phyloP scores from a whole-genome alignment of 92 coral and sea anemone genomes.

The Umimayanthus chanpuru region DNA sequence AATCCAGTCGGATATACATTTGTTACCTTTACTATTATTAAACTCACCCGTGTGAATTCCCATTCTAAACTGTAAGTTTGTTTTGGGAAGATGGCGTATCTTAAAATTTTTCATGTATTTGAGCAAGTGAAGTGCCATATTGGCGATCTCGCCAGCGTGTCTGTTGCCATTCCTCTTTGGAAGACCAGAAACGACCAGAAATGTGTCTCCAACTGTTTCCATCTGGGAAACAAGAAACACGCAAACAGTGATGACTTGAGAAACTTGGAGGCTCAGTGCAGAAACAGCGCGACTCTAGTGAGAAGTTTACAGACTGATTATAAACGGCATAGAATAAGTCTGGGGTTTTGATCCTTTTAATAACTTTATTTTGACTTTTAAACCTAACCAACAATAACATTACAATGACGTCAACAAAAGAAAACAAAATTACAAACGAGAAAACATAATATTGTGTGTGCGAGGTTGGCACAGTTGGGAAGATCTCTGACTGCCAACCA shows the following conservation, averaged over 20 bases:
- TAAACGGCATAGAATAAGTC: background rate
- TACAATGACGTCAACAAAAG: too few species aligned
- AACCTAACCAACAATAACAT: too few species aligned
- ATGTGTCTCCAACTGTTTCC: constrained; percentile 84
- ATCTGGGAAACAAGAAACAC: constrained; percentile 52
- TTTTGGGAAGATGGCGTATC: constrained; percentile 72
- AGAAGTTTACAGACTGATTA: background rate
- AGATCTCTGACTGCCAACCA: too few species aligned
- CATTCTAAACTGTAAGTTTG: constrained; percentile 71
- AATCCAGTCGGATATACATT: too few species aligned
- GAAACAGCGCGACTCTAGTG: background rate
- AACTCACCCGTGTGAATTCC: constrained; percentile 90
- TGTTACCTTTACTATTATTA: background rate
- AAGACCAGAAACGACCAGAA: constrained; percentile 85
- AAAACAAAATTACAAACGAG: too few species aligned
- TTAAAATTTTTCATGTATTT: constrained; percentile 70
- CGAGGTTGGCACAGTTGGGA: too few species aligned
- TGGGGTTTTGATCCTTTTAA: too few species aligned
- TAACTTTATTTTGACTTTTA: too few species aligned
- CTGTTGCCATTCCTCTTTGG: constrained; percentile 85
- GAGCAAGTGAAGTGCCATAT: constrained; percentile 81
- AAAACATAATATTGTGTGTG: too few species aligned
- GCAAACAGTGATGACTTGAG: background rate
- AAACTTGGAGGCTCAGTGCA: too few species aligned
- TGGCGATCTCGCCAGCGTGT: constrained; percentile 89